Evolutionary conservation across 2,797 vertebrate species (phyloP).

Genomic region (Zenarchopterus dispar): DNA sequence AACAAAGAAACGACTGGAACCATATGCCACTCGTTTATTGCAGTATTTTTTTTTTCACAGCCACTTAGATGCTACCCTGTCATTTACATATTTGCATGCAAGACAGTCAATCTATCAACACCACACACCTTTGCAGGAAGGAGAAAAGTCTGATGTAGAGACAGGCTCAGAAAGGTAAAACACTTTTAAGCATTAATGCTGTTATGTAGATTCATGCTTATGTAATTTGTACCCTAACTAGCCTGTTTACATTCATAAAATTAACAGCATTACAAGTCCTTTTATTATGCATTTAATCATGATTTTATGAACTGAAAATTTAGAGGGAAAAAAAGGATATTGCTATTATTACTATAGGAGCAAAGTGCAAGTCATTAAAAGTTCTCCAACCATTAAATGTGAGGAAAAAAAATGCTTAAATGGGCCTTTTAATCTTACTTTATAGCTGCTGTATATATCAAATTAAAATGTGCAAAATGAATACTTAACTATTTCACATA

Average conservation of each 20-base stretch:
- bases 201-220: constrained; percentile 9
- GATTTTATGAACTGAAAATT: constrained; percentile 51
- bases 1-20: constrained; percentile 71
- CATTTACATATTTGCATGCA: constrained; percentile 76
- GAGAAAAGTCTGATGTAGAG: constrained; percentile 6
- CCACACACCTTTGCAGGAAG: constrained; percentile 6
- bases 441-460: constrained; percentile 63
- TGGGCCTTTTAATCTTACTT: constrained; percentile 65
- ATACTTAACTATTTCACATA: constrained; percentile 71
- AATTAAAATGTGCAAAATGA: constrained; percentile 63
- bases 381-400: constrained; percentile 61
- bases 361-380: constrained; percentile 69
- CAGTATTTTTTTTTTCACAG: constrained; percentile 46
- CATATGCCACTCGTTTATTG: constrained; percentile 80
- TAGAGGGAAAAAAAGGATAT: constrained; percentile 31
- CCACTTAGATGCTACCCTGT: constrained; percentile 64
- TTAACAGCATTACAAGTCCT: constrained; percentile 1
- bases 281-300: constrained; percentile 42
- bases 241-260: constrained; percentile 7
- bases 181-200: background rate
- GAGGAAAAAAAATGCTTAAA: constrained; percentile 47
- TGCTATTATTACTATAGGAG: constrained; percentile 50
- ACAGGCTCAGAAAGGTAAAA: constrained; percentile 10
- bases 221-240: background rate
- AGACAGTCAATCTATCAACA: constrained; percentile 56